Evolutionary conservation across 1,140 invertebrate species (phyloP).

Genomic region (Planococcus citri): DNA sequence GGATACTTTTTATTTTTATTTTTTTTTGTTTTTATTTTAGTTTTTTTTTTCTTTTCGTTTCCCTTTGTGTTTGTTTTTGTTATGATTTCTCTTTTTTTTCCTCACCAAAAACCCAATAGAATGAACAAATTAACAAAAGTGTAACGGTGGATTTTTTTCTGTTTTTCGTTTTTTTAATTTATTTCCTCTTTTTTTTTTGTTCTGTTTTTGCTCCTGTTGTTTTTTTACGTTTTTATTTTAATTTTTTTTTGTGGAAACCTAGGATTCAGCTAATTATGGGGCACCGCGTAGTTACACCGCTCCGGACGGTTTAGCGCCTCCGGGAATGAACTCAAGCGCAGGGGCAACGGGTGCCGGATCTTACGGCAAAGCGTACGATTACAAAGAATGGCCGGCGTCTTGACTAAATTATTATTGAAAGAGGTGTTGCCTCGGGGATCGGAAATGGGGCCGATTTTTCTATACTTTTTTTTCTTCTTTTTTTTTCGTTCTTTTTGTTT

Average conservation of each 20-base stretch:
- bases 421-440: slow-evolving; percentile 6
- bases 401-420: slow-evolving; percentile 33
- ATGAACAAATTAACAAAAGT: too few species aligned
- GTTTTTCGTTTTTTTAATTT: background rate
- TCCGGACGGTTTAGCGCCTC: slow-evolving; percentile 36
- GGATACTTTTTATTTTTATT: background rate
- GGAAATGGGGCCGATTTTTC: background rate
- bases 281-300: slow-evolving; percentile 33
- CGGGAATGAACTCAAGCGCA: slow-evolving; percentile 28
- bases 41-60: too few species aligned
- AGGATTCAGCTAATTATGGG: slow-evolving; percentile 36
- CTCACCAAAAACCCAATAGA: too few species aligned
- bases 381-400: slow-evolving; percentile 47
- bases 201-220: too few species aligned
- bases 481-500: background rate
- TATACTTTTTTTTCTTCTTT: background rate
- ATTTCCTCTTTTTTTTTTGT: too few species aligned
- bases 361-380: slow-evolving; percentile 46
- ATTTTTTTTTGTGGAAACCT: slow-evolving; percentile 22
- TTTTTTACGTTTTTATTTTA: slow-evolving; percentile 11
- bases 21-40: background rate
- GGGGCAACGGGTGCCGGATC: slow-evolving; percentile 42
- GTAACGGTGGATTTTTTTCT: background rate
- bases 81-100: too few species aligned
- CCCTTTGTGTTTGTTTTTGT: too few species aligned